These are phyloP conservation scores for Macrocentrus cingulum DNA, from an alignment of 1,140 invertebrate genomes.

Conservation along the genomic window DNA sequence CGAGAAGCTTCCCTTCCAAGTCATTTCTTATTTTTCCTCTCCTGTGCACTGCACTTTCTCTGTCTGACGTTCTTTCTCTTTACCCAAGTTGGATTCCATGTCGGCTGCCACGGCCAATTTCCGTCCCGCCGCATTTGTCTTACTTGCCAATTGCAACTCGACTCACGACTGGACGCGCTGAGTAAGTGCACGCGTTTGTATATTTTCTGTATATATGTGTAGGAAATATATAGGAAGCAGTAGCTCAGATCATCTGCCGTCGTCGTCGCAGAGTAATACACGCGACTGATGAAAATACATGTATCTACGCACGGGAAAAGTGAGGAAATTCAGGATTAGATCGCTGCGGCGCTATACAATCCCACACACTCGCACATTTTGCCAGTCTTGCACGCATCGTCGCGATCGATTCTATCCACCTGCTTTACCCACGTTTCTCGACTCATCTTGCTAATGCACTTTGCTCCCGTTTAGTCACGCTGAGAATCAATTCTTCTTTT, in stretches of 20 bases:
- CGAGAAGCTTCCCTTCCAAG: conserved; percentile 7
- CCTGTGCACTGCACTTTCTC: conserved; percentile 1
- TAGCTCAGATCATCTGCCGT: background rate
- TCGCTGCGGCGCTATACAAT: no score
- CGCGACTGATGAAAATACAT: conserved; percentile 6
- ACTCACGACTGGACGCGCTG: conserved; percentile 9
- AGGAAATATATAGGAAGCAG: no score
- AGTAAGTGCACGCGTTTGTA: background rate
- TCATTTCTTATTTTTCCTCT: conserved; percentile 1
- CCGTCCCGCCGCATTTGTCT: conserved; percentile 51
- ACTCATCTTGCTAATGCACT: background rate
- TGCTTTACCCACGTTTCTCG: conserved; percentile 5
- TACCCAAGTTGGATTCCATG: conserved; percentile 11
- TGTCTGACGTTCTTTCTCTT: background rate
- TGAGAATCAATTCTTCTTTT: background rate
- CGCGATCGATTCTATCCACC: conserved; percentile 15
- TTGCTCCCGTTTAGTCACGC: background rate
- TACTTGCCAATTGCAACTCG: conserved; percentile 48
- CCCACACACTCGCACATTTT: background rate
- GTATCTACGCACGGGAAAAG: background rate
- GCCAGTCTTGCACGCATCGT: no score
- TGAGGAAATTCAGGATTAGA: background rate
- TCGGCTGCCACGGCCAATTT: conserved; percentile 49
- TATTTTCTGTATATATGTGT: background rate
- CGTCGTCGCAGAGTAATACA: background rate